Conservation (phyloP, 2,113 vertebrate genomes). For the Coturnix japonica region DNA sequence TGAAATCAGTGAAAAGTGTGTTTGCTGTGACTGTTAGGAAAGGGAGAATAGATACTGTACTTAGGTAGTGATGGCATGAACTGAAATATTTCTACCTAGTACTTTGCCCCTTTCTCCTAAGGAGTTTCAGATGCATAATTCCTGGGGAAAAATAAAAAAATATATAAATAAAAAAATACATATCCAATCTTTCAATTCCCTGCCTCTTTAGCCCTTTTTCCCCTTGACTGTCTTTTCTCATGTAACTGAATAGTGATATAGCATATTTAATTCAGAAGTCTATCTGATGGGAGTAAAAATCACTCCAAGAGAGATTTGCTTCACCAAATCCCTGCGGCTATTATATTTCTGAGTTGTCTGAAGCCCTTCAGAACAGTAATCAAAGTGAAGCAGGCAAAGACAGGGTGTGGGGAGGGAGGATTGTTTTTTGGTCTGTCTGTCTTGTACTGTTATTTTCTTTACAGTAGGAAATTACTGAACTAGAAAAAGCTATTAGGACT, state of each 20-base stretch:
- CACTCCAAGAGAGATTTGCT: background rate
- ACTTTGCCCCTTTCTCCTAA: background rate
- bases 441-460: constrained; percentile 39
- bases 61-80: background rate
- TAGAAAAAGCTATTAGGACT: constrained; percentile 65
- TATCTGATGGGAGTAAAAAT: background rate
- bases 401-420: background rate
- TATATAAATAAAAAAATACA: background rate
- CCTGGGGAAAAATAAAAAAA: background rate
- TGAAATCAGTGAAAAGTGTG: background rate
- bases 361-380: constrained; percentile 18
- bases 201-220: background rate
- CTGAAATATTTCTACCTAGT: background rate
- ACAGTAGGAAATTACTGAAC: constrained; percentile 51
- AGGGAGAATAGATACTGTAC: background rate
- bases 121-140: background rate
- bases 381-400: background rate
- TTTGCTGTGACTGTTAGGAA: background rate
- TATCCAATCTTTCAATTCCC: background rate
- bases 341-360: constrained; percentile 41
- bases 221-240: background rate
- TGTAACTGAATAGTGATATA: background rate
- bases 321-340: background rate
- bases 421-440: background rate
- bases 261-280: background rate